A percentile compares a stretch with the other conserved stretches of the same genome.
These are phyloP conservation scores for Hiodon alosoides DNA, from an alignment of 2,113 vertebrate genomes.

Conservation along the genomic window DNA sequence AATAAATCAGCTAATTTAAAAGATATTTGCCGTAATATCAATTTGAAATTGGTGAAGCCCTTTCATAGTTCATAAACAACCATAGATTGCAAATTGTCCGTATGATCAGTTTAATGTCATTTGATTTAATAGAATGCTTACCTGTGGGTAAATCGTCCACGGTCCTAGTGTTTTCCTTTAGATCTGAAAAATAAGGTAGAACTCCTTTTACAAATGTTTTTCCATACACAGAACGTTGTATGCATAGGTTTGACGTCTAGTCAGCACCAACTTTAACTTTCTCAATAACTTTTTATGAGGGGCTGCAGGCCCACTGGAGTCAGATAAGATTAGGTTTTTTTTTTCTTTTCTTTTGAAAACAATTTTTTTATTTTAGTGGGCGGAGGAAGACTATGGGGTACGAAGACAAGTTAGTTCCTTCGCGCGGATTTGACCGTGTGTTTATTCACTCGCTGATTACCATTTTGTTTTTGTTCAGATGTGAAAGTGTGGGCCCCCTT, in stretches of 20 bases:
- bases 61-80: constrained; percentile 6
- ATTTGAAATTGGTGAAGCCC: background rate
- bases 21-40: too few species aligned
- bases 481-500: constrained; percentile 68
- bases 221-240: background rate
- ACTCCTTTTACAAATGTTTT: constrained; percentile 6
- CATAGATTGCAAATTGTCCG: constrained; percentile 5
- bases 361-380: constrained; percentile 18
- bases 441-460: constrained; percentile 61
- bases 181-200: constrained; percentile 17
- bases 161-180: background rate
- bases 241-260: constrained; percentile 10
- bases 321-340: constrained; percentile 12
- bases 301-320: constrained; percentile 11
- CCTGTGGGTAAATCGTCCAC: constrained; percentile 5
- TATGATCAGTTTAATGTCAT: background rate
- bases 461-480: constrained; percentile 64
- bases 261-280: constrained; percentile 18
- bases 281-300: constrained; percentile 17
- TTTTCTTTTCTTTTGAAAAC: background rate
- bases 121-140: background rate
- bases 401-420: constrained; percentile 57
- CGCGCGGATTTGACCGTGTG: constrained; percentile 51
- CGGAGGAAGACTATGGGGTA: constrained; percentile 43
- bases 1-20: too few species aligned